Base-by-base conservation (phyloP, 2,888 invertebrate species). In the Lottia scabra region DNA sequence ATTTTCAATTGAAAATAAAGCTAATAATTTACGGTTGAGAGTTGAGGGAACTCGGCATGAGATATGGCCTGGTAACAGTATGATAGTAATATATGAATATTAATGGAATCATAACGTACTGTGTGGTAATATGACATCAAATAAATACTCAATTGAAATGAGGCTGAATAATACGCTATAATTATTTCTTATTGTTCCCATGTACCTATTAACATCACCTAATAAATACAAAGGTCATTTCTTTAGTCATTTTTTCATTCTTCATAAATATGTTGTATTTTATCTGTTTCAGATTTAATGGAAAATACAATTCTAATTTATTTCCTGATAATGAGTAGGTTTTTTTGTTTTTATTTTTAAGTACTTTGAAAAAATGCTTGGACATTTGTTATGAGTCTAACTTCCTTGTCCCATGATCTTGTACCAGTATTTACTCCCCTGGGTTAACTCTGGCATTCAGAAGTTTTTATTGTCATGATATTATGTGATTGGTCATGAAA, bases 221-320 rank as follows among this genome's bases (percentile, higher is more conserved):
- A 38, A 38, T 38, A 38, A 38, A 1, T 8, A 38, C 38, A 38
- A 38, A 38, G 38, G 8, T 38, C 8, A 38, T 38, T 10, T 38
- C 8, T 10, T 30, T 38, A 38, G 5, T 38, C 10, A 38, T 38
- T 38, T 38, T 38, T 38, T 38, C 38, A 38, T 8, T 10, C 5
- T 38, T 10, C n/a, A n/a, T n/a, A n/a, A n/a, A 38, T 43, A 43
- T 56, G n/a, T 12, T 30, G 44, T 48, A 66, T 56, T 62, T 62
- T 16, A 48, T 64, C 63, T 71, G 64, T 65, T 76, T 48, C 75
- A 84, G 83, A 75, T 84, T 84, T 73, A 77, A 77, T 65, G 84
- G 84, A 43, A 80, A 77, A 70, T 84, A 82, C 76, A 80, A 82
- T 65, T 79, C 80, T 45, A 65, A 75, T 43, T 67, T 76, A 30